Evolutionary conservation across 2,797 vertebrate species (phyloP), one percentile per base, ranked within the genome.

Genomic region (Hirundo rustica): DNA sequence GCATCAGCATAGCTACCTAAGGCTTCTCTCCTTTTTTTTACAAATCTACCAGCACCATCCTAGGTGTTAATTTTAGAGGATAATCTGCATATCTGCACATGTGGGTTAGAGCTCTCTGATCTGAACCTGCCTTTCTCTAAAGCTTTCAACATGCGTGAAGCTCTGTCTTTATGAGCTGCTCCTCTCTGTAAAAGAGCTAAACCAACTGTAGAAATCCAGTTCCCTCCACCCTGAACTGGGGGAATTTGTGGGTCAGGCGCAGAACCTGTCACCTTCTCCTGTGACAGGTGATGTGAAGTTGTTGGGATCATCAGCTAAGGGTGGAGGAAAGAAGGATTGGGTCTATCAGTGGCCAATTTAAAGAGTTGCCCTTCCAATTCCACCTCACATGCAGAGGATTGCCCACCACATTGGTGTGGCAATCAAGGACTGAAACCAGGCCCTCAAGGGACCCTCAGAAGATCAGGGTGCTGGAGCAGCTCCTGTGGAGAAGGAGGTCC

Each of bases 381-480:
- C 27, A 27, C 11, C 26, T 51, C 30, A 5, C 0, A 1, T 2
- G 1, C 30, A 36, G 34, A 30, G 58, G 13, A 29, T 13, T 38
- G 38, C 65, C 54, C 25, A 10, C 51, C 30, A 18, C 8, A 29
- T 27, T 19, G 34, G 11, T 44, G 13, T 47, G 51, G 65, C 47
- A 45, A 23, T 2, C 9, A 64, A 85, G 64, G 80, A 27, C 61
- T 27, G 44, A 71, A 74, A 18, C 36, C 40, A 42, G 30, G 8
- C 36, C 62, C 18, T 67, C 18, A 23, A 38, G 42, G 53, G 47
- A 36, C 19, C 58, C 40, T 71, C 17, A 10, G 25, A 45, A 54
- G 65, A 23, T 30, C 14, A 1, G 8, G 16, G 42, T 75, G 62
- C 62, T 27, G 29, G 40, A 89, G 53, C 57, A 85, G 53, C 48